Base-by-base conservation (phyloP, 2,797 vertebrate genomes). In the Lacerta agilis region DNA sequence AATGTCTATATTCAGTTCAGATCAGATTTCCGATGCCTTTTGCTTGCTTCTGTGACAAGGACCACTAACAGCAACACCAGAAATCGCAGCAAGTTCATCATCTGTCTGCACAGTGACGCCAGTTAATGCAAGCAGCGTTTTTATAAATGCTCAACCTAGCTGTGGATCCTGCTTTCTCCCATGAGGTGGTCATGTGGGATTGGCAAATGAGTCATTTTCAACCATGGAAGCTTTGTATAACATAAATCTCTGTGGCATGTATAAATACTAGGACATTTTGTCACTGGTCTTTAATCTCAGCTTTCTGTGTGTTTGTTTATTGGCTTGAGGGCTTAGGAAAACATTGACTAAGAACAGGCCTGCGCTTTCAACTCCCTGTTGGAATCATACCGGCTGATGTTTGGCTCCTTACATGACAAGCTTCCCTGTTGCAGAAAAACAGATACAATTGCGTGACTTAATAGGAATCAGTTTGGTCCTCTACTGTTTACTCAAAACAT, bases 321-420 rank as follows among this genome's bases (percentile, higher is more conserved):
- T 91, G 87, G 3, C 8, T 88, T 89, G 43, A 91, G 36, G 73
- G 45, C 4, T 91, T 87, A 43, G 29, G 79, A 75, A 75, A 67
- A 94, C 36, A 4, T 38, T 20, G 64, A 4, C 64, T 33, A 55
- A 43, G 78, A 85, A 9, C 7, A 49, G 23, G 27, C 0, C 0
- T 18, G 23, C 41, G 3, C 90, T 64, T 94, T 89, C 29, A 71
- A 1, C 0, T 81, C 27, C 11, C 77, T 23, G 29, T 66, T 81
- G 61, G 61, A 81, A 81, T 66, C 38, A 41, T 81, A 61, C 36
- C 38, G 61, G 25, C 23, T 71, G 18, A 7, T 83, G 81, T 71
- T 49, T 49, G 23, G 43, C 45, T 82, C 9, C 33, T 66, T 71
- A 13, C 33, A 83, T 33, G 29, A 13, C 66, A 71, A 20, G 18